Base-by-base conservation (phyloP, 2,797 vertebrate genomes). In the Sebastes melanostomus region DNA sequence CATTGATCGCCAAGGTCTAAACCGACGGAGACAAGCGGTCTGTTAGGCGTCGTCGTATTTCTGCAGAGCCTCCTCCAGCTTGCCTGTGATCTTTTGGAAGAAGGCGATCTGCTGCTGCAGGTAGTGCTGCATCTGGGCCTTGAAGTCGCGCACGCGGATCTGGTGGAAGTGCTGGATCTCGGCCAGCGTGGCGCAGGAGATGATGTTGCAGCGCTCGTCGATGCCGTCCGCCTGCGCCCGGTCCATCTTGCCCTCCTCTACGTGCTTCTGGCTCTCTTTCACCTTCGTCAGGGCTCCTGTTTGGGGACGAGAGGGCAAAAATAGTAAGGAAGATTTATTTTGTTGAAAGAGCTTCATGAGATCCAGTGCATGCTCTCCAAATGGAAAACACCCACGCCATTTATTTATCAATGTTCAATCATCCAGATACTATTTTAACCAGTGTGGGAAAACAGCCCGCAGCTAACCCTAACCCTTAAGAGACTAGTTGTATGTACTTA, bases 91-190 rank as follows among this genome's bases (percentile, higher is more conserved):
- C 93, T 98, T 99, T 85, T 98, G 97, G 91, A 97, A 99, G 96
- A 99, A 99, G 71, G 95, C 85, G 86, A 99, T 99, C 95, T 99
- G 98, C 91, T 99, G 96, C 91, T 97, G 97, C 60, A 99, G 95
- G 95, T 97, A 97, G 93, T 98, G 97, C 90, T 99, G 98, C 98
- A 99, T 99, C 93, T 99, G 98, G 13, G 96, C 95, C 93, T 96
- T 98, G 91, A 98, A 99, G 96, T 99, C 98, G 27, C 97, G 96
- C 87, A 99, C 98, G 9, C 98, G 95, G 86, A 97, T 98, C 91
- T 96, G 97, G 92, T 99, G 97, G 95, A 99, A 99, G 93, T 99
- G 97, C 92, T 99, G 98, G 90, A 99, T 98, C 96, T 99, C 98
- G 1, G 98, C 98, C 86, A 98, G 92, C 8, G 98, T 99, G 30